A percentile compares a stretch with the other conserved stretches of the same genome.
Conservation (phyloP, 2,797 vertebrate species). For the Acanthurus lineatus region DNA sequence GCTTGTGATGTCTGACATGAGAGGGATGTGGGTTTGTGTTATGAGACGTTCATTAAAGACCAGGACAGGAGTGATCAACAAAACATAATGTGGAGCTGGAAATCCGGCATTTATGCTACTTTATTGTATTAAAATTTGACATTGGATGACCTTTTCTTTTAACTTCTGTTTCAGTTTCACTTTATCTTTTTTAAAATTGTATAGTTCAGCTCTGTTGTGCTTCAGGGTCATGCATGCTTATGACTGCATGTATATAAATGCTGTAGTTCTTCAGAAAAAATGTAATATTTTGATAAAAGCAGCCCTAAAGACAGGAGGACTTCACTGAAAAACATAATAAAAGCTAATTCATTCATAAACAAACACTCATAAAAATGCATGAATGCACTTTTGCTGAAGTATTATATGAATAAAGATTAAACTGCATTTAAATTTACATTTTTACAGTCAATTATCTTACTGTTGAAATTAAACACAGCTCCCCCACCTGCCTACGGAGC, state of each 20-base stretch:
- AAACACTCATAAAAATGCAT: slow-evolving; percentile 44
- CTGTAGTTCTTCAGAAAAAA: not conserved
- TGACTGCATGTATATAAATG: not conserved
- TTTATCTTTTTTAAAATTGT: too few species aligned
- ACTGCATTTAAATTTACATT: slow-evolving; percentile 41
- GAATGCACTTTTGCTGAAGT: slow-evolving; percentile 36
- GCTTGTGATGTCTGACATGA: not conserved
- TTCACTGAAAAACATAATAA: slow-evolving; percentile 12
- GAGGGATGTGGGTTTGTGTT: too few species aligned
- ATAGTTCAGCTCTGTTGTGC: too few species aligned
- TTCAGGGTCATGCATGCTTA: too few species aligned
- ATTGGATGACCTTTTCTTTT: too few species aligned
- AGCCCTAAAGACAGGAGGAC: not conserved
- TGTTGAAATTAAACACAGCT: slow-evolving; percentile 19
- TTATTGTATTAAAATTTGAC: too few species aligned
- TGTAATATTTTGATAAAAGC: not conserved
- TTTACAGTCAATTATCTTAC: slow-evolving; percentile 40
- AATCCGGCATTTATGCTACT: too few species aligned
- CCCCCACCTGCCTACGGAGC: slow-evolving; percentile 17
- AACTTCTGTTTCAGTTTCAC: too few species aligned
- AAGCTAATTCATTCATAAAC: slow-evolving; percentile 12
- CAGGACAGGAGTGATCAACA: too few species aligned
- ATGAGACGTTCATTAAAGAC: too few species aligned
- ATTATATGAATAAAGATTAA: slow-evolving; percentile 38
- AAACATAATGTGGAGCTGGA: too few species aligned